Evolutionary conservation across 2,888 invertebrate genomes (phyloP), one percentile per base, ranked within the genome.

Genomic region (Fragum fragum): DNA sequence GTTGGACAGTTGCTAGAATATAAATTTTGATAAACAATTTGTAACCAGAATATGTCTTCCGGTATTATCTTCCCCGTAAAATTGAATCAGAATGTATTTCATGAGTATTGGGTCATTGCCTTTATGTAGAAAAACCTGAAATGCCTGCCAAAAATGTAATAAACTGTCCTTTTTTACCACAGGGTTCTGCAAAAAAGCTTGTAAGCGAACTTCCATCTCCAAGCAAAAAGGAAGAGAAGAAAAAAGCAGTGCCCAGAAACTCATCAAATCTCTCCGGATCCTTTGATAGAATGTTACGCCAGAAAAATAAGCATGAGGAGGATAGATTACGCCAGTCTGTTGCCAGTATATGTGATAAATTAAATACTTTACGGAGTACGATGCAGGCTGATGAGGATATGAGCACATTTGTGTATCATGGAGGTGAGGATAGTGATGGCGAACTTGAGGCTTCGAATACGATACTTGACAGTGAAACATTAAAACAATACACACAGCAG

Each of bases 391-490:
- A 55, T 42, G 77, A 57, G 28, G 71, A 77, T 29, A 32, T 16
- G 23, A 63, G 36, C 26, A 85, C 85, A 70, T 81, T 85, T 80
- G 74, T 80, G 18, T 73, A 79, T 59, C 47, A 71, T 26, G 84
- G 80, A 26, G 53, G 55, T 14, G 68, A 68, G 55, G 79, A 69
- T 26, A 75, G 68, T 26, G 82, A 79, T 32, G 78, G 68, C 7
- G 85, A 82, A 47, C 70, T 85, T 2, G 85, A 85, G 42, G 82
- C 82, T n/a, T n/a, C 59, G 14, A 81, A 77, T 3, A 85, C 85
- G 0, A 72, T 85, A 23, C 61, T 85, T 16, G 81, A 85, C 63
- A 76, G 73, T 16, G 76, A 73, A 70, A 53, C 81, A 52, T n/a
- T 85, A n/a, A 69, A 76, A 72, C 82, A 85, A 66, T 85, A 73